Percentiles rank a stretch among this genome's conserved stretches.
These are phyloP conservation scores for Eucriotettix oculatus DNA, from an alignment of 2,888 invertebrate genomes.

Conservation along the genomic window DNA sequence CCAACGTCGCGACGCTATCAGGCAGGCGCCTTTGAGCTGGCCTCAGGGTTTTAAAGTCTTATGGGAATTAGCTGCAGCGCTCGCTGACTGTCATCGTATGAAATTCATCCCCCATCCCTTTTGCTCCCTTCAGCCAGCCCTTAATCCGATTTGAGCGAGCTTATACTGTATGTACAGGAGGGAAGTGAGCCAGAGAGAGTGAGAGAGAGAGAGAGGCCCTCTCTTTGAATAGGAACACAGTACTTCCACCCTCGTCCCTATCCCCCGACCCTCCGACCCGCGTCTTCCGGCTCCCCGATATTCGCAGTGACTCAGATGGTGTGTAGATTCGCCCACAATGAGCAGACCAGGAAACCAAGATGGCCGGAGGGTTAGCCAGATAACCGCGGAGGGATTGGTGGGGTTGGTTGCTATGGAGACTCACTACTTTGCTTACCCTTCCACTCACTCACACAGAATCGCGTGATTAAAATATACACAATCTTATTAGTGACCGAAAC, in stretches of 20 bases:
- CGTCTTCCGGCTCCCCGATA: no score
- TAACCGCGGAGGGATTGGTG: no score
- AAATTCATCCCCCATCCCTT: slow-evolving; percentile 11
- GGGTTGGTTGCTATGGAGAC: no score
- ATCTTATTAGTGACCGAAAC: no score
- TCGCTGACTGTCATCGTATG: slow-evolving; percentile 11
- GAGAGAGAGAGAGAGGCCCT: no score
- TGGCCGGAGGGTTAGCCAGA: not conserved
- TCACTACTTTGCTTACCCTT: no score
- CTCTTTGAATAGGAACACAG: slow-evolving; percentile 9
- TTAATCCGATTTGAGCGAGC: slow-evolving; percentile 14
- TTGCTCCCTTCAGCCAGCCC: not conserved
- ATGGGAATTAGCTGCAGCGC: slow-evolving; percentile 11
- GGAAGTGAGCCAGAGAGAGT: not conserved
- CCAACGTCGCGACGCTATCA: not conserved
- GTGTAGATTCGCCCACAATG: not conserved
- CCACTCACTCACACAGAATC: no score
- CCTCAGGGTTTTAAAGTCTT: slow-evolving; percentile 10
- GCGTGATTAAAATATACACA: no score
- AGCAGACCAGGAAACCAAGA: slow-evolving; percentile 5
- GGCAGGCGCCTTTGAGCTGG: not conserved
- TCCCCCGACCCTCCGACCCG: not conserved
- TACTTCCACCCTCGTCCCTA: not conserved
- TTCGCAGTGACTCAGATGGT: no score
- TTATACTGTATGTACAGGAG: slow-evolving; percentile 5